Base-by-base conservation (phyloP, 2,888 invertebrate species). In the Pecten maximus region DNA sequence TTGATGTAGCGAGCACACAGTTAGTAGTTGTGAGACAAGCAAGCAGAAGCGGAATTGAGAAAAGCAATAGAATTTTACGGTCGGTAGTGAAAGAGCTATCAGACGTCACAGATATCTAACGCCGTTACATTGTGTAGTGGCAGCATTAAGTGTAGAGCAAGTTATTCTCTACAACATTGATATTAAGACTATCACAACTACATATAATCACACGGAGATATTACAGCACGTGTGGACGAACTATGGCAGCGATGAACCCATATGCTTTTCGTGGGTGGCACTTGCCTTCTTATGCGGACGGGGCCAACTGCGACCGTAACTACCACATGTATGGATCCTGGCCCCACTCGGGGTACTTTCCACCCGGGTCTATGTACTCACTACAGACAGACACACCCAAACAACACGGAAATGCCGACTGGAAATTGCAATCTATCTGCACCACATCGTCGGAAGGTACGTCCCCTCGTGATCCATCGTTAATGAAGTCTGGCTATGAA, bases 211-310 rank as follows among this genome's bases (percentile, higher is more conserved):
- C 28, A 74, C 28, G 74, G 74, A 74, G 74, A 10, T 74, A n/a
- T 74, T 10, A 28, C 74, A 74, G 35, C 35, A 8, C 28, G 74
- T 74, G 74, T 74, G 74, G 74, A 74, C 28, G 40, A 74, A 54
- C 54, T 40, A 94, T 94, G 94, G 92, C 93, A 54, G 92, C 93
- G 40, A 95, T 95, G 95, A 95, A 95, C 90, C 95, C 95, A 16
- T 95, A 95, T 92, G 94, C 95, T 88, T 95, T 95, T 92, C 94
- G 95, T 86, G 95, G 95, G 89, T 95, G 95, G 95, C 95, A 95
- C 91, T 91, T 95, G 90, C 95, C 95, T 50, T 95, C 95, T 35
- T 95, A 95, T 90, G 93, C 95, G 40, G 95, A 95, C 91, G 93
- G 94, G 19, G 91, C 94, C 23, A 95, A 94, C 91, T 95, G 95